Percentiles rank a stretch among this genome's conserved stretches.
phyloP scores from a whole-genome alignment of 2,888 invertebrate genomes.

The Xestia xanthographa region DNA sequence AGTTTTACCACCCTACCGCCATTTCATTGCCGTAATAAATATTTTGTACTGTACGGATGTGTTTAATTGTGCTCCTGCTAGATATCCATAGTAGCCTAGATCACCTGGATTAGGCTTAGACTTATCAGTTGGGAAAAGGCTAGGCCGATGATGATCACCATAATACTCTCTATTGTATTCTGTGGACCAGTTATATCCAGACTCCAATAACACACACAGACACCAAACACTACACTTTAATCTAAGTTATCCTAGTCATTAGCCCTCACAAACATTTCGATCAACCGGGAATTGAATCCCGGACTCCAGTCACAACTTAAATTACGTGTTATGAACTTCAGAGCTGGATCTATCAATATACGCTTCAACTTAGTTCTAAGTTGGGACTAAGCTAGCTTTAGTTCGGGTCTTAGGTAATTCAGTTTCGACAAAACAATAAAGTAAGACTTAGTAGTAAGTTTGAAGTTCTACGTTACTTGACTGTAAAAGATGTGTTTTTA shows the following conservation, averaged over 20 bases:
- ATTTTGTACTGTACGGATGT: too few species aligned
- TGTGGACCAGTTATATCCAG: too few species aligned
- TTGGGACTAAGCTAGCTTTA: constrained; percentile 28
- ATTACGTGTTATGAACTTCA: constrained; percentile 43
- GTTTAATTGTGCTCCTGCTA: too few species aligned
- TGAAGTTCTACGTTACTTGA: constrained; percentile 2
- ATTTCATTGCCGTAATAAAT: too few species aligned
- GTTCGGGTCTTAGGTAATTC: constrained; percentile 19
- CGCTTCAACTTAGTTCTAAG: constrained; percentile 25
- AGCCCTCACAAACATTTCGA: constrained; percentile 14
- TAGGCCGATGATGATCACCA: neutral
- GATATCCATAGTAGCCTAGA: too few species aligned
- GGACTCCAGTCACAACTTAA: constrained; percentile 39
- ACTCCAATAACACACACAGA: too few species aligned
- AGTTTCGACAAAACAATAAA: constrained; percentile 9
- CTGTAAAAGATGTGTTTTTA: neutral
- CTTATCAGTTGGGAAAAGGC: too few species aligned
- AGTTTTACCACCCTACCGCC: too few species aligned
- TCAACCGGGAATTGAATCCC: constrained; percentile 39
- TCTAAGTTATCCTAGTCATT: constrained; percentile 24
- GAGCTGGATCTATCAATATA: constrained; percentile 38
- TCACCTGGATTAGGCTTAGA: too few species aligned
- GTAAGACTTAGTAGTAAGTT: constrained; percentile 1
- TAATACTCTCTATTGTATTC: neutral
- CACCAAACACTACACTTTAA: neutral